Evolutionary conservation across 64 coral and sea anemone species (phyloP).

Genomic region (Cladopsammia gracilis): DNA sequence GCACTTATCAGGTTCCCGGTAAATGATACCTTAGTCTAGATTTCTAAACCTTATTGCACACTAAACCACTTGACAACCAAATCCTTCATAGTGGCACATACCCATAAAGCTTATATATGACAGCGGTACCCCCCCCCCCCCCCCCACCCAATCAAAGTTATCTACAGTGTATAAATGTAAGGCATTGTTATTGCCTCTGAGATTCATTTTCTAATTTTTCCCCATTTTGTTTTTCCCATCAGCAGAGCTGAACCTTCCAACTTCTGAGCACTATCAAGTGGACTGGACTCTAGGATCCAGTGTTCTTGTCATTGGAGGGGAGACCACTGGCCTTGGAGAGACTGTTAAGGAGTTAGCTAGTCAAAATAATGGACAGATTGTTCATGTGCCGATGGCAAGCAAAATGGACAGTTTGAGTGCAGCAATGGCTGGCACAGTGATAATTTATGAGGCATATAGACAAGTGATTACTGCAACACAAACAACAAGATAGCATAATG

Average conservation of each 20-base stretch:
- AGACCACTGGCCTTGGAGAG: conserved; percentile 73
- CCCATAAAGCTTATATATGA: no score
- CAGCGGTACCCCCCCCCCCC: no score
- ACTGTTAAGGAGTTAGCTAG: conserved; percentile 26
- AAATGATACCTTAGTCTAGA: no score
- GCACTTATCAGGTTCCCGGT: no score
- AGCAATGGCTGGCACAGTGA: conserved; percentile 70
- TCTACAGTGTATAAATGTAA: no score
- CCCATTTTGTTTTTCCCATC: background rate
- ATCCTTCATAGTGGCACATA: no score
- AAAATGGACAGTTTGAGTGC: conserved; percentile 84
- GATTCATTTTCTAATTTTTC: background rate
- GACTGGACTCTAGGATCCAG: conserved; percentile 76
- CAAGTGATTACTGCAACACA: conserved; percentile 27
- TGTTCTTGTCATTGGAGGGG: conserved; percentile 77
- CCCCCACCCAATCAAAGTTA: no score
- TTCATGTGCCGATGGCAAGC: conserved; percentile 72
- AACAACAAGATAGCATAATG: background rate
- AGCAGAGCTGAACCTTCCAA: background rate
- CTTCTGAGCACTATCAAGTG: conserved; percentile 48
- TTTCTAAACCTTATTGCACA: no score
- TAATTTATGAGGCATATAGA: conserved; percentile 83
- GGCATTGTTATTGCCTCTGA: background rate
- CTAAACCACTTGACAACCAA: no score
- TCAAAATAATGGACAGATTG: conserved; percentile 25